Conservation (phyloP, 2,888 invertebrate genomes). For the Autographa gamma region DNA sequence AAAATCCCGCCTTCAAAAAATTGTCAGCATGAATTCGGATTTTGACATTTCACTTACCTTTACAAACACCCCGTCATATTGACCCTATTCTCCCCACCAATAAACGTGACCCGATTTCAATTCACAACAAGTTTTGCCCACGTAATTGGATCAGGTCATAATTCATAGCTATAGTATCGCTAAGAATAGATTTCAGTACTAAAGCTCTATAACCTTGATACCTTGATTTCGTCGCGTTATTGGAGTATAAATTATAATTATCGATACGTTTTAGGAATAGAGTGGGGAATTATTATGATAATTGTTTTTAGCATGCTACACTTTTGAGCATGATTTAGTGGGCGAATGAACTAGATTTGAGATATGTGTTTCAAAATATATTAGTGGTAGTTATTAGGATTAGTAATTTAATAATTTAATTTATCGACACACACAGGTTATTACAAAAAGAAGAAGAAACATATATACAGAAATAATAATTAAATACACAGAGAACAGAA, state of each 20-base stretch:
- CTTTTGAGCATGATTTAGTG: neutral
- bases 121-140: constrained; percentile 10
- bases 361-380: neutral
- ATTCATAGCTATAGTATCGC: constrained; percentile 42
- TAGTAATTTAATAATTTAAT: no score
- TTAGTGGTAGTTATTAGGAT: no score
- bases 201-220: constrained; percentile 48
- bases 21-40: no score
- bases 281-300: neutral
- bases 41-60: no score
- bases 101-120: neutral
- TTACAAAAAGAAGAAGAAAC: no score
- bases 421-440: no score
- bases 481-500: no score
- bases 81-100: neutral
- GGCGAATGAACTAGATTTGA: neutral
- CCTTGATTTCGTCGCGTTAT: constrained; percentile 43
- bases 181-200: constrained; percentile 53
- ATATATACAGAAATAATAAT: no score
- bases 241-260: constrained; percentile 24
- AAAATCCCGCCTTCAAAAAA: no score
- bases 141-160: constrained; percentile 27
- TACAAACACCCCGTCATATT: neutral
- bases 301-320: neutral
- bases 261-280: constrained; percentile 16